Conservation (phyloP, 92 coral and sea anemone genomes). For the Palythoa heliodiscus region DNA sequence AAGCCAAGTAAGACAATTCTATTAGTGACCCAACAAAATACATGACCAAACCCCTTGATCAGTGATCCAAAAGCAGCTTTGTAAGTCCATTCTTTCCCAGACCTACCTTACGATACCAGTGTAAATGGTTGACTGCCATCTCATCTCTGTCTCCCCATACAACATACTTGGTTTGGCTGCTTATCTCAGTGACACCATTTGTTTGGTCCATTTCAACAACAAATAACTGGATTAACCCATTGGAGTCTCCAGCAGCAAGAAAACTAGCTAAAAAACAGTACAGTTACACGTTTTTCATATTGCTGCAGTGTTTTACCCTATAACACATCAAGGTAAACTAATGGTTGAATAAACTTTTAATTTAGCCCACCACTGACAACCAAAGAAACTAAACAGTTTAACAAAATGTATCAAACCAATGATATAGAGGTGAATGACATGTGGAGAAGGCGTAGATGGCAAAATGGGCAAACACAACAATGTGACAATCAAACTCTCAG, state of each 20-base stretch:
- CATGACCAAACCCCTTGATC: too few species aligned
- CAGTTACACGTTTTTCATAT: neutral
- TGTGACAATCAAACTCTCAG: too few species aligned
- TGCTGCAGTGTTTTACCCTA: neutral
- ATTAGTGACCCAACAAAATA: too few species aligned
- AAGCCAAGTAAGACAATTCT: too few species aligned
- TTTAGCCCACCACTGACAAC: too few species aligned
- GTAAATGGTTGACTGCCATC: slow-evolving; percentile 35
- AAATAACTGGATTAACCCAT: slow-evolving; percentile 38
- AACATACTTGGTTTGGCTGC: slow-evolving; percentile 29
- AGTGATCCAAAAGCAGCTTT: neutral
- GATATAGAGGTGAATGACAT: too few species aligned
- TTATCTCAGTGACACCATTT: neutral
- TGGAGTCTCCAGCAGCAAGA: slow-evolving; percentile 34
- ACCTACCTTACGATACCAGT: slow-evolving; percentile 31
- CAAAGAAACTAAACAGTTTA: too few species aligned
- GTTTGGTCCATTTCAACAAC: slow-evolving; percentile 8
- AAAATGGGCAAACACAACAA: too few species aligned
- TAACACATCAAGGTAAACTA: neutral
- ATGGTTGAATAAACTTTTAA: neutral
- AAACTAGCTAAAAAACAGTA: slow-evolving; percentile 1
- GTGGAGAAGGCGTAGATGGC: too few species aligned
- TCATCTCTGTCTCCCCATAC: slow-evolving; percentile 41
- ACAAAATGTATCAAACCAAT: too few species aligned
- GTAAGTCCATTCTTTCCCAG: too few species aligned